These are phyloP conservation scores for Sebastes alutus DNA, from an alignment of 2,797 vertebrate species.

Conservation along the genomic window DNA sequence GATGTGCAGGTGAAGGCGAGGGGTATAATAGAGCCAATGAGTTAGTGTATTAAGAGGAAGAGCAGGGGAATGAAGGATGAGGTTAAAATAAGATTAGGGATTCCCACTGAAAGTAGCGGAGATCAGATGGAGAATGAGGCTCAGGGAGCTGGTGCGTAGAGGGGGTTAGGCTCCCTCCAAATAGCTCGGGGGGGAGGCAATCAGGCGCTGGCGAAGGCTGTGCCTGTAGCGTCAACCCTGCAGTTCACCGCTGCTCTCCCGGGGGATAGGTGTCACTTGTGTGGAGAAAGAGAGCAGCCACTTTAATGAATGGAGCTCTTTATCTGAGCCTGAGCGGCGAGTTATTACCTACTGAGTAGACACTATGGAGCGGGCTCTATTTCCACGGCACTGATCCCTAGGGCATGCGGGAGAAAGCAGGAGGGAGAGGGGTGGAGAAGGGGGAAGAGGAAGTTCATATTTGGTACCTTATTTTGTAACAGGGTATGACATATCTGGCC, in stretches of 20 bases:
- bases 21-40: slow-evolving; percentile 43
- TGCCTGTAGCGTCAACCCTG: slow-evolving; percentile 49
- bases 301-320: slow-evolving; percentile 78
- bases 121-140: slow-evolving; percentile 41
- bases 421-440: background rate
- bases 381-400: slow-evolving; percentile 51
- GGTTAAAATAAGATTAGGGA: slow-evolving; percentile 19
- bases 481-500: slow-evolving; percentile 66
- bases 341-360: slow-evolving; percentile 76
- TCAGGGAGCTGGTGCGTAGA: slow-evolving; percentile 1
- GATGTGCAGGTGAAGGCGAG: slow-evolving; percentile 21
- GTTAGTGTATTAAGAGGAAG: slow-evolving; percentile 32
- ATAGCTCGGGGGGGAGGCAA: slow-evolving; percentile 54
- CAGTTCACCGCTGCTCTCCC: slow-evolving; percentile 56
- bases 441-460: slow-evolving; percentile 41
- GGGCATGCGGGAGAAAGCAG: slow-evolving; percentile 2
- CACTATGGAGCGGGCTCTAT: slow-evolving; percentile 44
- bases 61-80: slow-evolving; percentile 3
- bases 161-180: slow-evolving; percentile 27
- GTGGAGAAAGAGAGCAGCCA: slow-evolving; percentile 63
- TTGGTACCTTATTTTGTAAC: slow-evolving; percentile 69
- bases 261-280: slow-evolving; percentile 69
- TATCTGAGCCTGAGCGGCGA: slow-evolving; percentile 66
- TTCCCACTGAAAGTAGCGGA: slow-evolving; percentile 41
- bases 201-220: slow-evolving; percentile 44